These are phyloP conservation scores for Donacobius atricapilla DNA, from an alignment of 2,113 vertebrate genomes.

Conservation along the genomic window DNA sequence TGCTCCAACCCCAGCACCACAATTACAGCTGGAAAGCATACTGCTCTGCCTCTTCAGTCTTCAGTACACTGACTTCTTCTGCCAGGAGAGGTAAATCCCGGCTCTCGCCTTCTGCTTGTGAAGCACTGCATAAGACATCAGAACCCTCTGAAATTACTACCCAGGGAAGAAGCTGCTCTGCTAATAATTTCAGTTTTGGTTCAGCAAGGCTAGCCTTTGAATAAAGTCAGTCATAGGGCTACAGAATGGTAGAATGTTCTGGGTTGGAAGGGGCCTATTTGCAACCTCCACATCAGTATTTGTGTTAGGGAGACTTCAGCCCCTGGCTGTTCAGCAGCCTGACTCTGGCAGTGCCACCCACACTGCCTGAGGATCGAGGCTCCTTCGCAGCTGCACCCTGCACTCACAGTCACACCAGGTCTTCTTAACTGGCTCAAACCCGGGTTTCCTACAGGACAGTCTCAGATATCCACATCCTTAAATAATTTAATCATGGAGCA, in stretches of 20 bases:
- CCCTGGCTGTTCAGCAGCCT: accelerated
- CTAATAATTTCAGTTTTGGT: not conserved
- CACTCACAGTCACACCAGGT: not conserved
- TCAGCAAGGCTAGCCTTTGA: not conserved
- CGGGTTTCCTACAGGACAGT: not conserved
- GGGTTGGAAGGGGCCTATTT: not conserved
- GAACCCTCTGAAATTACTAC: not conserved
- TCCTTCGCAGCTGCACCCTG: accelerated
- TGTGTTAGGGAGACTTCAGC: not conserved
- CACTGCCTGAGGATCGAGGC: not conserved
- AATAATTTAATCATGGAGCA: not conserved
- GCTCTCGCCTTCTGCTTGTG: not conserved
- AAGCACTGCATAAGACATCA: not conserved
- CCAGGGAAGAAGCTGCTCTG: not conserved
- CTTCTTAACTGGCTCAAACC: accelerated
- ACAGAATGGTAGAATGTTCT: accelerated
- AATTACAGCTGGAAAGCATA: not conserved
- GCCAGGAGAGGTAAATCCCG: not conserved
- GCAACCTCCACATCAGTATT: not conserved
- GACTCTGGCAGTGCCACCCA: no score
- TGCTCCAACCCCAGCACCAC: not conserved
- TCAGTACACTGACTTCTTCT: not conserved
- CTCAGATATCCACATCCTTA: not conserved
- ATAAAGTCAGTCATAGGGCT: not conserved
- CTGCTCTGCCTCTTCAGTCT: not conserved